Evolutionary conservation across 1,140 invertebrate species (phyloP).

Genomic region (Trypoxylus dichotomus): DNA sequence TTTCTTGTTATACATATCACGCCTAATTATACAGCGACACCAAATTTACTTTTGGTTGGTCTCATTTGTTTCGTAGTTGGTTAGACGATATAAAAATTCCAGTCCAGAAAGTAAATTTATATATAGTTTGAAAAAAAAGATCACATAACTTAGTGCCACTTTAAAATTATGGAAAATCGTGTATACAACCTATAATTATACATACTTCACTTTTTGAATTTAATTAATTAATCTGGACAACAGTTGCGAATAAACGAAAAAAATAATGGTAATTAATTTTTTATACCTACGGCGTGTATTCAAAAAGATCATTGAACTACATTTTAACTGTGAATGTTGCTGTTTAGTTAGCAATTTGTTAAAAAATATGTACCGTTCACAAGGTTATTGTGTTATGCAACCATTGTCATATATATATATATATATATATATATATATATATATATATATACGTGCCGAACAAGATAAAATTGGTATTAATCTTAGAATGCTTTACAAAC

Average conservation of each 20-base stretch:
- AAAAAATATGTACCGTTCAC: constrained; percentile 8
- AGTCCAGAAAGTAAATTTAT: too few species aligned
- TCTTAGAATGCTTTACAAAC: not conserved
- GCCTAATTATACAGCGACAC: too few species aligned
- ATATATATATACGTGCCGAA: not conserved
- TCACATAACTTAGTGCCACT: too few species aligned
- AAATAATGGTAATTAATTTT: not conserved
- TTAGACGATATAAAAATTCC: too few species aligned
- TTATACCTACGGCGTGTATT: not conserved
- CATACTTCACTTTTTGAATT: not conserved
- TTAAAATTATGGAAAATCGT: too few species aligned
- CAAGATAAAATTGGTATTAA: not conserved
- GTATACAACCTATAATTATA: not conserved
- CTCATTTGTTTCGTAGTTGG: too few species aligned
- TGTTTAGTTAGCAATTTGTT: not conserved
- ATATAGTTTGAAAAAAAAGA: too few species aligned
- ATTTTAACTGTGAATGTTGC: constrained; percentile 12
- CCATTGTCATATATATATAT: not conserved
- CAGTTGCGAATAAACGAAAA: not conserved
- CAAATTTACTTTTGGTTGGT: too few species aligned
- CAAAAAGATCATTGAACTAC: constrained; percentile 12
- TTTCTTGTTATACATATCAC: too few species aligned
- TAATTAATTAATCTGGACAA: too few species aligned
- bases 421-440: too few species aligned
- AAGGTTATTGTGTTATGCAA: constrained; percentile 17